Evolutionary conservation across 2,797 vertebrate species (phyloP).

Genomic region (Cyclura pinguis): DNA sequence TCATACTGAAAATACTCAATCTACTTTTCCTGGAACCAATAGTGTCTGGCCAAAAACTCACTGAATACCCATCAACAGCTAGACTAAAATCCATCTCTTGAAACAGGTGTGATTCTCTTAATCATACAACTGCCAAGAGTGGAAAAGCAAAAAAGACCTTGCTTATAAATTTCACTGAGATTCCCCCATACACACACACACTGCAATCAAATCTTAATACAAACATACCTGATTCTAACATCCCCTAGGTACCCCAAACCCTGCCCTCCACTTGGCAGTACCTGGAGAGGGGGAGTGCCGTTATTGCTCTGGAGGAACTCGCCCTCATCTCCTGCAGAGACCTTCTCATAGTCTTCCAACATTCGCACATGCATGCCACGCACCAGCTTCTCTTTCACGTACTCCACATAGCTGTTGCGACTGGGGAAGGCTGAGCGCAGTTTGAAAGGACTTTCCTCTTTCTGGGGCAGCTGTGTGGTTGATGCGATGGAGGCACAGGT

Average conservation of each 20-base stretch:
- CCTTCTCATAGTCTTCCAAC: slow-evolving; percentile 92
- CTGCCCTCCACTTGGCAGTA: slow-evolving; percentile 54
- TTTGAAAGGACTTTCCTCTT: slow-evolving; percentile 76
- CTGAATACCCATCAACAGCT: neutral
- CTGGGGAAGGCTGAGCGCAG: slow-evolving; percentile 84
- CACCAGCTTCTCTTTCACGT: slow-evolving; percentile 87
- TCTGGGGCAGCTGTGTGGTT: slow-evolving; percentile 19
- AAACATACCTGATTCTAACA: neutral
- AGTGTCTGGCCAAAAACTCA: neutral
- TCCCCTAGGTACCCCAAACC: neutral
- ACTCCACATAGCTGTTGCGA: slow-evolving; percentile 88
- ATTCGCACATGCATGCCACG: slow-evolving; percentile 90
- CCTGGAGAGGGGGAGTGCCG: slow-evolving; percentile 90
- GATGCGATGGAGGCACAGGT: slow-evolving; percentile 46
- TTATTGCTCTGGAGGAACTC: slow-evolving; percentile 92
- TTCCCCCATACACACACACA: no score
- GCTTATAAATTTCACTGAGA: no score
- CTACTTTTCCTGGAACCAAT: neutral
- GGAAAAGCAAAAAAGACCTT: no score
- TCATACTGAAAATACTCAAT: neutral
- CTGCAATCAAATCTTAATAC: no score
- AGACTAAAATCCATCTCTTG: neutral
- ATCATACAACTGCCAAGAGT: neutral
- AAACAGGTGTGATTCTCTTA: neutral
- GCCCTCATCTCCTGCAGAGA: slow-evolving; percentile 89